These are phyloP conservation scores for Semnornis frantzii DNA, from an alignment of 2,113 vertebrate species.

Conservation along the genomic window DNA sequence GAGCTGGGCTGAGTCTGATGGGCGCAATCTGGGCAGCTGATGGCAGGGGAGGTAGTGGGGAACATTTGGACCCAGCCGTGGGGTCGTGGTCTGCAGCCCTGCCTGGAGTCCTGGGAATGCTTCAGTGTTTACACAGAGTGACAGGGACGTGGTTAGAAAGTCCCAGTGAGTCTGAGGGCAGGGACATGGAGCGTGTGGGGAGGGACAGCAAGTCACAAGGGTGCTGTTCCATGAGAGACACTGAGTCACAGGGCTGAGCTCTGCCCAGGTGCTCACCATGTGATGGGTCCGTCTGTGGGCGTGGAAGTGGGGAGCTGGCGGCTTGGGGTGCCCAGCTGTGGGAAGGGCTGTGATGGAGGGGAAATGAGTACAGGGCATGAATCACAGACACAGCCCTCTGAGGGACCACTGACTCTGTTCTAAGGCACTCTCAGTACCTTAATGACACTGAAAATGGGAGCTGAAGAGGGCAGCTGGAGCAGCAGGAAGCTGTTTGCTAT, in stretches of 20 bases:
- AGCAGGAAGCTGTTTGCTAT: no score
- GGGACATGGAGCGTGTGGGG: not conserved
- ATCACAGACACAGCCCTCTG: not conserved
- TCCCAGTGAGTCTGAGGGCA: fast-evolving
- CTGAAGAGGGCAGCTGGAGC: no score
- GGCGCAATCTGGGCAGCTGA: not conserved
- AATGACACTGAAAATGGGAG: no score
- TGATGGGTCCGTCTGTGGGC: not conserved
- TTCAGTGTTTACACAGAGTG: not conserved
- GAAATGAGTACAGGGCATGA: fast-evolving
- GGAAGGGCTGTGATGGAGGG: not conserved
- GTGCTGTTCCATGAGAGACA: not conserved
- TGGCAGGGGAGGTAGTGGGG: fast-evolving
- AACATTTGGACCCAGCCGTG: no score
- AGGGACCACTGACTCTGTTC: no score
- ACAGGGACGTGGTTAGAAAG: not conserved
- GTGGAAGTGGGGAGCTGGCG: not conserved
- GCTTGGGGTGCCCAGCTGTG: fast-evolving
- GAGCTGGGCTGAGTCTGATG: not conserved
- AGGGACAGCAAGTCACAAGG: not conserved
- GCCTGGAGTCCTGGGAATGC: not conserved
- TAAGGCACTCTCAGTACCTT: no score
- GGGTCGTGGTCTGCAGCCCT: not conserved
- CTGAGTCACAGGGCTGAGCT: not conserved
- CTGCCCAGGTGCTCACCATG: not conserved